These are phyloP conservation scores for Charaxes varanes DNA, from an alignment of 1,140 invertebrate genomes.

Conservation along the genomic window DNA sequence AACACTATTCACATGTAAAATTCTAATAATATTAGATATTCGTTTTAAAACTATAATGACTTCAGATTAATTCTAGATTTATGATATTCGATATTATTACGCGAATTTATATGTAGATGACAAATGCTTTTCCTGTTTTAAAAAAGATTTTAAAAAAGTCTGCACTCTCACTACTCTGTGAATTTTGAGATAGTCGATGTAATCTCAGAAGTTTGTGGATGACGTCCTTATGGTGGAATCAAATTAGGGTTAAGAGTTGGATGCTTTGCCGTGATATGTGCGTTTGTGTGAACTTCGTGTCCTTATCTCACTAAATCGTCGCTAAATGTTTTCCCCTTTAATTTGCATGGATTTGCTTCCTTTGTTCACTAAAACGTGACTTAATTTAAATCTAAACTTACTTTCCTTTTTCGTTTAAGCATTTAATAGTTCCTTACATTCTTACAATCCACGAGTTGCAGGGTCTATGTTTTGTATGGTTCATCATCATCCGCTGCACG, in stretches of 20 bases:
- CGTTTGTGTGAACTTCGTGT: constrained; percentile 6
- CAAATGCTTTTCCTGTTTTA: no score
- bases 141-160: neutral
- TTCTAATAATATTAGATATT: no score
- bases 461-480: no score
- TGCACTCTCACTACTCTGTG: constrained; percentile 10
- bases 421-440: no score
- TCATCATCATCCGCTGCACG: no score
- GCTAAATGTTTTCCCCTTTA: constrained; percentile 16
- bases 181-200: constrained; percentile 18
- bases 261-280: constrained; percentile 23
- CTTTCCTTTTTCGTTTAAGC: neutral
- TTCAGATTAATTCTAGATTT: no score
- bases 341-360: constrained; percentile 7
- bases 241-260: constrained; percentile 26
- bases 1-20: no score
- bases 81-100: no score
- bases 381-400: no score
- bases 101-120: no score
- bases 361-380: neutral
- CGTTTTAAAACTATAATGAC: no score
- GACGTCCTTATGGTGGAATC: constrained; percentile 27
- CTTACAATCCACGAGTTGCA: no score
- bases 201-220: constrained; percentile 26
- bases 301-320: constrained; percentile 15